Evolutionary conservation across 2,888 invertebrate genomes (phyloP), one percentile per base, ranked within the genome.

Genomic region (Amiota mariae): DNA sequence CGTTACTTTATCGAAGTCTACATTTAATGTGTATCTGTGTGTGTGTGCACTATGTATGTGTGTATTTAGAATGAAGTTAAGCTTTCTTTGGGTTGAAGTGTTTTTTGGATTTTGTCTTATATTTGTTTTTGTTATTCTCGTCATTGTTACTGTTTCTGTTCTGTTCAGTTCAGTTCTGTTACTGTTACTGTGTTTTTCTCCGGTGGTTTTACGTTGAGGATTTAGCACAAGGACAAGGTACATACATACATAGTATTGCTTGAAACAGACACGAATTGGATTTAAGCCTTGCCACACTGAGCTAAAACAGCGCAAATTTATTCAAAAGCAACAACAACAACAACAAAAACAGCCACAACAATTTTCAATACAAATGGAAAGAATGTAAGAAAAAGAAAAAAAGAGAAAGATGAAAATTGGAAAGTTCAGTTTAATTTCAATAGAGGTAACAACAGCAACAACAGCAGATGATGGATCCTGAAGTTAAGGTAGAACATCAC

Each of bases 111-210:
- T 36, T 2, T 36, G 36, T 36, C 36, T 36, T 36, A 36, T 36
- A 6, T 36, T 36, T 36, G 83, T 84, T 85, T 84, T 84, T 74
- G 78, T 77, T 78, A 81, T 85, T 82, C 82, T 81, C 81, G 86
- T 82, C 79, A 57, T 71, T 51, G 70, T 54, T 77, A 77, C 78
- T 78, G 76, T 79, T 78, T 64, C 70, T 80, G 61, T 70, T 85
- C 80, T 76, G 78, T 81, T 78, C 77, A 20, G 47, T 57, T 15
- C 81, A 80, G 81, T 82, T 82, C 79, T 79, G 70, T 6, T 36
- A 36, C 36, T 36, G 36, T 6, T 36, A 36, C 36, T 36, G 2
- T 59, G 59, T 59, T 59, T 59, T 59, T 59, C 36, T 36, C 36
- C 59, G 59, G 59, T 73, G 74, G 70, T 59, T 66, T 73, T 61